Base-by-base conservation (phyloP, 2,888 invertebrate species). In the Pammene aurita region DNA sequence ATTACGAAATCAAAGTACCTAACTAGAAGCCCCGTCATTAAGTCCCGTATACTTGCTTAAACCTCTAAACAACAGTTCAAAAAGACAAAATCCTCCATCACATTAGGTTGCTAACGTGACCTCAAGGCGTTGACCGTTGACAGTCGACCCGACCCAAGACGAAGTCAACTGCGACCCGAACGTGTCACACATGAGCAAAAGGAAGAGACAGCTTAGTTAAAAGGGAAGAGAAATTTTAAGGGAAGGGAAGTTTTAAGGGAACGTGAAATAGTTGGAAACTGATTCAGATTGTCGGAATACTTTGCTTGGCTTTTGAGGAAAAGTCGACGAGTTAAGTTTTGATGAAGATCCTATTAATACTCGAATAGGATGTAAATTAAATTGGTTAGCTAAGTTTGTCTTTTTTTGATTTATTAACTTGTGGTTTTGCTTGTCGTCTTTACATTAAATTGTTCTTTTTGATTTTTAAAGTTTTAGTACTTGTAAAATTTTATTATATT, bases 141-240 rank as follows among this genome's bases (percentile, higher is more conserved):
- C 63, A 56, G 56, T 46, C 18, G 55, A 63, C 56, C 48, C 62
- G 63, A 64, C 68, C 68, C 67, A 64, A 68, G 63, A 63, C 18
- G 34, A 57, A 68, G 68, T 68, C 68, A 68, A 67, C 66, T 66
- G 34, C 11, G 44, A 34, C 62, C 58, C 44, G 13, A 13, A 57
- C 42, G 57, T 57, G 58, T 44, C 58, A 44, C 41, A 26, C 41
- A 42, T 42, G 57, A 42, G 18, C 44, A 44, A 13, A 57, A 18
- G 57, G 57, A 58, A 16, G 44, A 44, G 44, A 34, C n/a, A 34
- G 58, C 10, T 58, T 7, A 58, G 34, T 44, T 58, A 44, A 6
- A 7, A 44, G 34, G 58, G 44, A 26, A 26, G 44, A n/a, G 35
- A 35, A 9, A 13, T 38, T 9, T 57, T 13, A 42, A 34, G 44